Conservation (phyloP, 2,888 invertebrate species). For the Chrysodeixis includens region DNA sequence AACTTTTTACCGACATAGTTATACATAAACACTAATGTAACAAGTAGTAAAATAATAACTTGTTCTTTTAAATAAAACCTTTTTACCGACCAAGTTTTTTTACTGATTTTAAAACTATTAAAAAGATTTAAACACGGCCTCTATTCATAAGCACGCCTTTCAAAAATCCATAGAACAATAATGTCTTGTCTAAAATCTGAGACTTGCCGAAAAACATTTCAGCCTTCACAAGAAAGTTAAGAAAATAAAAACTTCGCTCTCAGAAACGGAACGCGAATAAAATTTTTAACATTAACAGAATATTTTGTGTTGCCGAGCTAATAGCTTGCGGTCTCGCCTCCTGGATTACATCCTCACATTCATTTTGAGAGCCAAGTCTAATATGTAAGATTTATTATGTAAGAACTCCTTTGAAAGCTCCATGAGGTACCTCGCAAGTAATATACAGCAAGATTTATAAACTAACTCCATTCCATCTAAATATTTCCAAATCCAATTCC, state of each 20-base stretch:
- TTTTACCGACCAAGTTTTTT: background rate
- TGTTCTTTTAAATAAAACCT: too few species aligned
- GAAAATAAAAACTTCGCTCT: constrained; percentile 28
- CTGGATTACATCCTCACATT: constrained; percentile 30
- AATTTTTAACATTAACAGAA: constrained; percentile 39
- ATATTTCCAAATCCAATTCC: background rate
- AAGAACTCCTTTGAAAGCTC: constrained; percentile 31
- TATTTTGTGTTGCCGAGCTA: constrained; percentile 30
- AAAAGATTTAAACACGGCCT: background rate
- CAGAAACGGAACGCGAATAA: constrained; percentile 30
- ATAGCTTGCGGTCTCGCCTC: constrained; percentile 28
- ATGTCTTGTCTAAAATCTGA: background rate
- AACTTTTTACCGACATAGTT: background rate
- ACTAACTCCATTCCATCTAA: background rate
- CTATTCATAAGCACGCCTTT: too few species aligned
- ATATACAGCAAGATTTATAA: background rate
- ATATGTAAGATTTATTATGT: constrained; percentile 6
- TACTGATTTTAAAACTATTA: background rate
- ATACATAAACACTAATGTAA: background rate
- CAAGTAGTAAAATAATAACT: too few species aligned
- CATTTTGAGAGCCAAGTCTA: constrained; percentile 20
- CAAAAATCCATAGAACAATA: background rate
- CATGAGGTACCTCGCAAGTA: constrained; percentile 11
- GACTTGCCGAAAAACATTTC: background rate
- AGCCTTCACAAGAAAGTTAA: constrained; percentile 19